These are phyloP conservation scores for Cynoglossus semilaevis DNA, from an alignment of 2,113 vertebrate species.

Conservation along the genomic window DNA sequence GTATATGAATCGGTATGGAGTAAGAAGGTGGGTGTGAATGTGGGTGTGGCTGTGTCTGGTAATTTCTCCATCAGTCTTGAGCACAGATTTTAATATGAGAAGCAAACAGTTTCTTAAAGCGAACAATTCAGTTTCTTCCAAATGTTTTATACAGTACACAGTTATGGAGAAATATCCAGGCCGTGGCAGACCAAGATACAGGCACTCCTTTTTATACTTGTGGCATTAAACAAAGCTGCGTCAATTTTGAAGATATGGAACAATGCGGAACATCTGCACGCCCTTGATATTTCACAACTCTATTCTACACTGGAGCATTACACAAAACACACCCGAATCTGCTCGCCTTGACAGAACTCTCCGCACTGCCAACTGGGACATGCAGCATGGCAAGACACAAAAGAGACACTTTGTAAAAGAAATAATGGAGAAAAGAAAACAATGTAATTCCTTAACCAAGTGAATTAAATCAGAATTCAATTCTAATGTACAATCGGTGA, in stretches of 20 bases:
- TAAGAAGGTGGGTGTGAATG: too few species aligned
- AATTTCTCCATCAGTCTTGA: too few species aligned
- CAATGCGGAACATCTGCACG: constrained; percentile 45
- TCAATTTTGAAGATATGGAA: constrained; percentile 1
- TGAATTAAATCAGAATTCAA: not conserved
- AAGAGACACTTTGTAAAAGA: constrained; percentile 6
- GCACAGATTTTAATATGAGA: constrained; percentile 6
- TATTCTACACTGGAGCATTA: constrained; percentile 27
- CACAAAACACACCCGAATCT: constrained; percentile 39
- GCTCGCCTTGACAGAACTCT: constrained; percentile 47
- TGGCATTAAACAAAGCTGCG: constrained; percentile 13
- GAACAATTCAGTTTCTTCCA: not conserved
- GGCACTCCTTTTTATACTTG: constrained; percentile 5
- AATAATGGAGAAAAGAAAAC: not conserved
- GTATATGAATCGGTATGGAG: too few species aligned
- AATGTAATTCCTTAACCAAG: not conserved
- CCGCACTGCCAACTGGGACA: constrained; percentile 55
- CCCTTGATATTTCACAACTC: constrained; percentile 38
- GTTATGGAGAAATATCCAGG: constrained; percentile 3
- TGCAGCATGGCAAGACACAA: constrained; percentile 25
- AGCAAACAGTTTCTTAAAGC: too few species aligned
- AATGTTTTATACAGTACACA: not conserved
- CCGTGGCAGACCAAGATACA: not conserved
- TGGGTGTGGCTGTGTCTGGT: too few species aligned
- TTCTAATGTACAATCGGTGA: constrained; percentile 1